Evolutionary conservation across 2,888 invertebrate genomes (phyloP).

Genomic region (Macrosoma leucophasiata): DNA sequence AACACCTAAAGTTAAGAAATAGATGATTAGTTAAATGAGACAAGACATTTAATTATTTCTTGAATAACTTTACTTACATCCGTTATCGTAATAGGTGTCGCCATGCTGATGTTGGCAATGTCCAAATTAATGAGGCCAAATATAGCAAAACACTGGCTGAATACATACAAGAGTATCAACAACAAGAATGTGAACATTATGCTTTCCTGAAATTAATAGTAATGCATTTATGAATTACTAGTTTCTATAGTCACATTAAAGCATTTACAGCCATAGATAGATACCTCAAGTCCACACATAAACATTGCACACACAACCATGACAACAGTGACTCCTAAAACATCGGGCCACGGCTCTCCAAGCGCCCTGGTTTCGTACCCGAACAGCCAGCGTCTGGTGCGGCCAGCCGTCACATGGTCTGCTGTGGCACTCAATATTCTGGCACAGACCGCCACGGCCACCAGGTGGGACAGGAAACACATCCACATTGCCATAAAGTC

Average conservation of each 20-base stretch:
- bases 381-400: constrained; percentile 76
- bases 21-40: no score
- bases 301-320: constrained; percentile 77
- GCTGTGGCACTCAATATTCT: constrained; percentile 78
- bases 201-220: constrained; percentile 54
- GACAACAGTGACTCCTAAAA: constrained; percentile 77
- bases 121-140: constrained; percentile 65
- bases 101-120: constrained; percentile 61
- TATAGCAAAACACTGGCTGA: constrained; percentile 67
- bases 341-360: constrained; percentile 79
- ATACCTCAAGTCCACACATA: constrained; percentile 79
- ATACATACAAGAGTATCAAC: constrained; percentile 56
- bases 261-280: no score
- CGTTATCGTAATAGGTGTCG: constrained; percentile 59
- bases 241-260: not conserved
- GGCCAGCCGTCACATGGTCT: constrained; percentile 76
- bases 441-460: constrained; percentile 77
- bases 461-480: constrained; percentile 74
- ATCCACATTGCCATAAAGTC: constrained; percentile 78
- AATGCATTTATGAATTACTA: constrained; percentile 3
- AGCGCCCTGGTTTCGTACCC: constrained; percentile 75
- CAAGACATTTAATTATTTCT: constrained; percentile 2
- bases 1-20: constrained; percentile 64
- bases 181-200: constrained; percentile 67
- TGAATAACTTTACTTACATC: constrained; percentile 42